Conservation (phyloP, 2,113 vertebrate genomes). For the Pipra filicauda region DNA sequence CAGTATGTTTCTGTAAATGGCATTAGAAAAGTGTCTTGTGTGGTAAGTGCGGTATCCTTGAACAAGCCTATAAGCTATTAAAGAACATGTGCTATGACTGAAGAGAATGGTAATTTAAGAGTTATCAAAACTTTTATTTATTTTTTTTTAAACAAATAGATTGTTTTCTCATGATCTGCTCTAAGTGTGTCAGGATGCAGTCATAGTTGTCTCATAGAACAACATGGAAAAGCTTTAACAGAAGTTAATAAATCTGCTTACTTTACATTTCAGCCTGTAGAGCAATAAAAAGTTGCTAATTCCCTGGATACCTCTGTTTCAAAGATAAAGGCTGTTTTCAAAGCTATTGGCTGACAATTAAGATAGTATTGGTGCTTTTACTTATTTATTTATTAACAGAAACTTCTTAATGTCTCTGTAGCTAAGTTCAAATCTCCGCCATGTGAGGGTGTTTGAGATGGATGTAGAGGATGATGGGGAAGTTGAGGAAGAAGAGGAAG, state of each 20-base stretch:
- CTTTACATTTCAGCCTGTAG: neutral
- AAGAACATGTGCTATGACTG: neutral
- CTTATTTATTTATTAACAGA: neutral
- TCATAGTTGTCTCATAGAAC: neutral
- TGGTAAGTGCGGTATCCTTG: slow-evolving; percentile 77
- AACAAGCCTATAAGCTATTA: neutral
- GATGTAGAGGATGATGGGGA: slow-evolving; percentile 96
- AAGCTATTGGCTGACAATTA: neutral
- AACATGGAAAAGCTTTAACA: neutral
- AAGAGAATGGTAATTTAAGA: neutral
- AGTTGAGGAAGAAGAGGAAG: slow-evolving; percentile 81
- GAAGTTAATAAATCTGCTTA: neutral
- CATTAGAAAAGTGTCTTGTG: slow-evolving; percentile 94
- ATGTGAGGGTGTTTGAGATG: slow-evolving; percentile 96
- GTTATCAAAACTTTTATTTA: neutral
- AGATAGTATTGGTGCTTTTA: neutral
- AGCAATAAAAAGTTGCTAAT: neutral
- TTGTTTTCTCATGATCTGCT: neutral
- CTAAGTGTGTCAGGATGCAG: neutral
- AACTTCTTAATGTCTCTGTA: slow-evolving; percentile 51
- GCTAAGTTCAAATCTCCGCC: slow-evolving; percentile 93
- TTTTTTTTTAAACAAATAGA: neutral
- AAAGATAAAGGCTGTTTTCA: neutral
- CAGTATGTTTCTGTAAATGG: slow-evolving; percentile 95
- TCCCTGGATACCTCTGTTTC: neutral